A percentile compares a stretch with the other conserved stretches of the same genome.
Evolutionary conservation across 2,797 vertebrate genomes (phyloP).

Genomic region (Pantherophis alleghaniensis): DNA sequence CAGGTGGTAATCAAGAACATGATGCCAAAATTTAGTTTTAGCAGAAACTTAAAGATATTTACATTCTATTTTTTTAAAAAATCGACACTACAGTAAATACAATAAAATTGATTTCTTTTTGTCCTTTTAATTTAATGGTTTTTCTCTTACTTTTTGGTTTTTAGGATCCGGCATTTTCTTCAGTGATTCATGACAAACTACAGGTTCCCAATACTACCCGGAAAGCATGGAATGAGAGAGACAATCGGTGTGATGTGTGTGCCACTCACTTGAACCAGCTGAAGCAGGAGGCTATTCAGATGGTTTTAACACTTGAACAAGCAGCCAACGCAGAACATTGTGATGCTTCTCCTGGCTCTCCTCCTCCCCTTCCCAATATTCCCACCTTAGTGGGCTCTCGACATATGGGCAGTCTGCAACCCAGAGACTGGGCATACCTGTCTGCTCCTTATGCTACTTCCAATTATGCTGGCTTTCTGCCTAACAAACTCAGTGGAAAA

Average conservation of each 20-base stretch:
- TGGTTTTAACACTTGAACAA: slow-evolving; percentile 87
- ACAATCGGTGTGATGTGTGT: slow-evolving; percentile 89
- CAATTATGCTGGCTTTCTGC: slow-evolving; percentile 74
- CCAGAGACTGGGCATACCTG: slow-evolving; percentile 79
- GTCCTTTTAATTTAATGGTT: slow-evolving; percentile 46
- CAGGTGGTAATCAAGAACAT: not conserved
- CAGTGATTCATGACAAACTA: slow-evolving; percentile 87
- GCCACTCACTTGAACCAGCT: slow-evolving; percentile 87
- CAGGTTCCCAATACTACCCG: slow-evolving; percentile 84
- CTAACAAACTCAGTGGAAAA: slow-evolving; percentile 80
- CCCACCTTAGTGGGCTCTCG: slow-evolving; percentile 72
- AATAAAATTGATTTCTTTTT: not conserved
- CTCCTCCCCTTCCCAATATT: slow-evolving; percentile 74
- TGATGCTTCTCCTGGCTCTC: slow-evolving; percentile 85
- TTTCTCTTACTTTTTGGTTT: slow-evolving; percentile 41
- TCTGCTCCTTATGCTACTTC: slow-evolving; percentile 73
- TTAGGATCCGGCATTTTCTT: slow-evolving; percentile 85
- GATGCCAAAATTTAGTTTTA: not conserved
- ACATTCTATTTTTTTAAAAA: not conserved
- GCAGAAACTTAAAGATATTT: not conserved
- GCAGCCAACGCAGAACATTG: slow-evolving; percentile 77
- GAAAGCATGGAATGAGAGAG: slow-evolving; percentile 88
- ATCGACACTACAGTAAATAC: not conserved
- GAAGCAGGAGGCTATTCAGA: slow-evolving; percentile 91
- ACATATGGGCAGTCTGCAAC: slow-evolving; percentile 71